Evolutionary conservation across 2,888 invertebrate genomes (phyloP).

Genomic region (Labia minor): DNA sequence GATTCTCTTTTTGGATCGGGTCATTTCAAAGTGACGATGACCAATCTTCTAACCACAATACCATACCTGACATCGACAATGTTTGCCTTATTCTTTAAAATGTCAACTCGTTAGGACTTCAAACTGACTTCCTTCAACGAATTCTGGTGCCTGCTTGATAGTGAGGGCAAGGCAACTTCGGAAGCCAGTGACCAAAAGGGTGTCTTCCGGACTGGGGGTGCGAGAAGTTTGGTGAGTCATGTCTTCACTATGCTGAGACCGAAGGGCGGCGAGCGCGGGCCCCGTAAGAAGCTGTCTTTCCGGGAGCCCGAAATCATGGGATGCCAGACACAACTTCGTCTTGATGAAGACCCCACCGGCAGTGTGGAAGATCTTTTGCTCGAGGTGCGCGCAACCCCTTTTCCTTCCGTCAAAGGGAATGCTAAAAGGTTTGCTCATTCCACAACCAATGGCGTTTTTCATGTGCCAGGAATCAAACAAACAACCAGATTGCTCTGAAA

Average conservation of each 20-base stretch:
- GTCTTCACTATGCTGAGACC: conserved; percentile 20
- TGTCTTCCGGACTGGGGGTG: neutral
- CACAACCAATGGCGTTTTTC: neutral
- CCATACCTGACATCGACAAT: no score
- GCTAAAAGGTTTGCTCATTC: neutral
- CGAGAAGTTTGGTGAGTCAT: conserved; percentile 1
- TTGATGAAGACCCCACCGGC: neutral
- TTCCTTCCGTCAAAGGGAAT: neutral
- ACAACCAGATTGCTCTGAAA: no score
- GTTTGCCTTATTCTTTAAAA: no score
- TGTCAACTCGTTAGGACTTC: neutral
- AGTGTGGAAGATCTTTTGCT: conserved; percentile 8
- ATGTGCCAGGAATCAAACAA: neutral
- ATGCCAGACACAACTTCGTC: conserved; percentile 26
- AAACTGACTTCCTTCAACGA: neutral
- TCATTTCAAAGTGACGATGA: no score
- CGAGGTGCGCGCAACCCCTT: conserved; percentile 14
- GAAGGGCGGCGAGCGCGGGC: conserved; percentile 28
- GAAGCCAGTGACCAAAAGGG: neutral
- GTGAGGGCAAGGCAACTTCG: neutral
- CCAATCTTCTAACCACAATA: no score
- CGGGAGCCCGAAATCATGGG: conserved; percentile 68
- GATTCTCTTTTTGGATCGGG: no score
- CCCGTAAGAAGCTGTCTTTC: conserved; percentile 73
- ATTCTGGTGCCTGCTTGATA: neutral